A percentile compares a stretch with the other conserved stretches of the same genome.
phyloP scores from a whole-genome alignment of 92 coral and sea anemone genomes.

The Plumapathes pennacea region DNA sequence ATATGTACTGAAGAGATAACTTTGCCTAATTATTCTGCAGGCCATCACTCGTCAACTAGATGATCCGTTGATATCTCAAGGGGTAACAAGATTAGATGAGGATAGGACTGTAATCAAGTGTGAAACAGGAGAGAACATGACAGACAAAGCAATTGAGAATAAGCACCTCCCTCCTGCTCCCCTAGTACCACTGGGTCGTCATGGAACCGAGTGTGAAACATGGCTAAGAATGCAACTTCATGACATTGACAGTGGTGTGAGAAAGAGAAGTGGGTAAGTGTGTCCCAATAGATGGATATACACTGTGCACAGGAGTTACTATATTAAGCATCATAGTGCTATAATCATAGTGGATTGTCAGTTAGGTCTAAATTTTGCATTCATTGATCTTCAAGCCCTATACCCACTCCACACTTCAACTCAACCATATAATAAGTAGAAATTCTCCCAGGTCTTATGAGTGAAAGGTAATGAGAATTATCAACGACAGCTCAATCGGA shows the following conservation, averaged over 20 bases:
- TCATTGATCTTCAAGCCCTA: too few species aligned
- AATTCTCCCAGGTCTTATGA: too few species aligned
- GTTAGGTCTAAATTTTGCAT: too few species aligned
- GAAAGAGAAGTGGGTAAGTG: conserved; percentile 89
- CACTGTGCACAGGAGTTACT: too few species aligned
- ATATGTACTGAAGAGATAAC: neutral
- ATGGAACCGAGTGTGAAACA: conserved; percentile 78
- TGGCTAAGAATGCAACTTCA: conserved; percentile 97
- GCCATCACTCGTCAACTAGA: conserved; percentile 69
- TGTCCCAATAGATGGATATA: too few species aligned
- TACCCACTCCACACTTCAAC: too few species aligned
- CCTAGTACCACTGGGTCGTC: conserved; percentile 94
- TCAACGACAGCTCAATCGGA: too few species aligned
- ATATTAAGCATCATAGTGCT: too few species aligned
- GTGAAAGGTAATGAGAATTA: too few species aligned
- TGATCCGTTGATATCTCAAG: conserved; percentile 85
- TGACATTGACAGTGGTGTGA: conserved; percentile 82
- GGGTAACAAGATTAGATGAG: conserved; percentile 65
- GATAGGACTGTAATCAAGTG: conserved; percentile 82
- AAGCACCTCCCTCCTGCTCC: conserved; percentile 79
- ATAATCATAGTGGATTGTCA: too few species aligned
- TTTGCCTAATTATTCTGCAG: conserved; percentile 25
- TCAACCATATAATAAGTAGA: too few species aligned
- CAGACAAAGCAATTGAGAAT: conserved; percentile 66
- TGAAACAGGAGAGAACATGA: conserved; percentile 64